Evolutionary conservation across 2,797 vertebrate species (phyloP), one percentile per base, ranked within the genome.

Genomic region (Tympanoctomys barrerae): DNA sequence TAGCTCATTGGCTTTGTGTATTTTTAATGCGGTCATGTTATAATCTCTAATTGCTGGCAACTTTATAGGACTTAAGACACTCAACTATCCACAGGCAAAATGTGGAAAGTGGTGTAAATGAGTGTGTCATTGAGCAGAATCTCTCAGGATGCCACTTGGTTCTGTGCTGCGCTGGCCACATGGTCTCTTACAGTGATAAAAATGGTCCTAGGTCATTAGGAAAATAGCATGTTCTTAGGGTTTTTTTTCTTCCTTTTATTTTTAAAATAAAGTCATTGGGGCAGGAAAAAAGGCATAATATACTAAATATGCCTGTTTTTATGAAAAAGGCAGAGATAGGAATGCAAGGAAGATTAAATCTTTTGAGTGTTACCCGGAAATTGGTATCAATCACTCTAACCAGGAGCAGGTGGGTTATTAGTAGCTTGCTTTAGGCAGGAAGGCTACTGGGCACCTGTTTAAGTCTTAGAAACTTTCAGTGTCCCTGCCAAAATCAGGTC

Each of bases 21-120:
- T 28, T 94, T 96, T 89, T 61, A 46, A 79, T 39, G 42, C 33
- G 68, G 22, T 61, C 46, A 52, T 82, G 26, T 42, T 82, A 93
- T 91, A 59, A 52, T 88, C 70, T 93, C 42, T 93, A 95, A 83
- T 80, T 75, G 18, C 49, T 90, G 73, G 36, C 16, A 49, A 83
- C 33, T 75, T 91, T 71, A 89, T 73, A 64, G 21, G 16, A 49
- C 28, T 24, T 90, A 90, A 73, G 61, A 87, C 1, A 57, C 26
- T 70, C 54, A 68, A 19, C 18, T 73, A 11, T 81, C 46, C 42
- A n/a, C 18, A 62, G 81, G 42, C 22, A 75, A 90, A 94, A 71
- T 59, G 31, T 54, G 22, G 68, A 66, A 71, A 89, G 36, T n/a
- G 68, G 59, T 85, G 16, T 49, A 64, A 85, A 21, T 19, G 21